Evolutionary conservation across 1,140 invertebrate species (phyloP), one percentile per base, ranked within the genome.

Genomic region (Drosophila parvula): DNA sequence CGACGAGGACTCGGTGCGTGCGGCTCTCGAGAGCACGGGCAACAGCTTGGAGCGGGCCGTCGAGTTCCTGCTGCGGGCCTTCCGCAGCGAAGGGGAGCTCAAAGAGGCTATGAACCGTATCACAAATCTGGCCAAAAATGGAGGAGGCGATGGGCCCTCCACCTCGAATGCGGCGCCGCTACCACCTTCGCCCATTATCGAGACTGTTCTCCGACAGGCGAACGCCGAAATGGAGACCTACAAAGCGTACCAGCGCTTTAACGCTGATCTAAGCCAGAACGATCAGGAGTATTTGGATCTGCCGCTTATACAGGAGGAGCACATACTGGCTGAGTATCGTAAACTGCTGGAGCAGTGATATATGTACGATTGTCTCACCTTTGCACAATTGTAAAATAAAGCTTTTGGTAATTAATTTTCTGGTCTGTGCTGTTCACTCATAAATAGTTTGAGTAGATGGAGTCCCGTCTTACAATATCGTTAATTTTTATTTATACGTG

Each of bases 221-320:
- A 69, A 79, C 43, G 47, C 51, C 7, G 90, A 91, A 67, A 55
- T 91, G 10, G 78, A 83, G 41, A 75, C 85, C 0, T 73, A 79
- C 12, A 73, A 89, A 78, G 95, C 95, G 0, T 94, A 94, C 43
- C 82, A 93, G 16, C 92, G 94, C 5, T 92, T 96, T 18, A 91
- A 93, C n/a, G 92, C 94, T 12, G 94, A 94, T 56, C 93, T 95
- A 14, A 91, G 92, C 2, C 91, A 91, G 22, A 94, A 94, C 10
- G 95, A 95, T 47, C 94, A 95, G 76, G 95, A 95, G 65, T 94
- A 95, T 81, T 86, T 95, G 38, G 94, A 95, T 88, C 89, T 94
- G 14, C 93, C 93, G 2, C 90, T 95, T 11, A 73, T 91, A 4
- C 93, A 94, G 58, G 95, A 95, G 88, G 94, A 95, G 83, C 91